A percentile compares a stretch with the other conserved stretches of the same genome.
Conservation (phyloP, 2,797 vertebrate genomes). For the Sylvilagus floridanus region DNA sequence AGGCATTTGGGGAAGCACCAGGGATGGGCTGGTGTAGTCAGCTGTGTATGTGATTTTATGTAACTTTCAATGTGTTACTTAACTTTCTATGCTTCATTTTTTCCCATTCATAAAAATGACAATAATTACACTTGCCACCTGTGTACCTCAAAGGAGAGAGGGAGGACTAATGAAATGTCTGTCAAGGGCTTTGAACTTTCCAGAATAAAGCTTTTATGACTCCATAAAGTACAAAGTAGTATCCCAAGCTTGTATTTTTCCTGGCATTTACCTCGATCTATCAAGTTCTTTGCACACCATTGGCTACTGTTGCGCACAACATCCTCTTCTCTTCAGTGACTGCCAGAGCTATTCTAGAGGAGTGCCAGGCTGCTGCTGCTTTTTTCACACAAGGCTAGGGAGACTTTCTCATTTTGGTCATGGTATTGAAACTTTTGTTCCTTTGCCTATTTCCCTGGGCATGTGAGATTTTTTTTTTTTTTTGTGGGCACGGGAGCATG, state of each 20-base stretch:
- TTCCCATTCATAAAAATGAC: slow-evolving; percentile 75
- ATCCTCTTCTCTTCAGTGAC: not conserved
- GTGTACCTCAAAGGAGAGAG: slow-evolving; percentile 69
- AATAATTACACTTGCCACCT: slow-evolving; percentile 74
- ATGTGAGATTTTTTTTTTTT: slow-evolving; percentile 55
- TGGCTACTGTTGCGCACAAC: not conserved
- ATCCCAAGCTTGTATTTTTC: slow-evolving; percentile 57
- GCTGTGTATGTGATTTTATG: not conserved
- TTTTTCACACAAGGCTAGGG: not conserved
- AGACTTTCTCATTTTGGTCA: slow-evolving; percentile 6
- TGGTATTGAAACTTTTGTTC: slow-evolving; percentile 26
- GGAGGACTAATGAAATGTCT: slow-evolving; percentile 65
- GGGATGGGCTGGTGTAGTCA: too few relatives aligned
- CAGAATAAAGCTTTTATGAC: slow-evolving; percentile 67
- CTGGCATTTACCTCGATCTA: slow-evolving; percentile 27
- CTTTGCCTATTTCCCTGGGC: not conserved
- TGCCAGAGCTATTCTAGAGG: slow-evolving; percentile 23
- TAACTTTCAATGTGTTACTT: not conserved
- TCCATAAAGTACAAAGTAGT: slow-evolving; percentile 65
- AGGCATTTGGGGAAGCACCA: not conserved
- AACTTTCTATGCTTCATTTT: slow-evolving; percentile 19
- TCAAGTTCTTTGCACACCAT: not conserved
- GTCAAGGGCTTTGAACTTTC: slow-evolving; percentile 74
- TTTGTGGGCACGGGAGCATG: slow-evolving; percentile 66
- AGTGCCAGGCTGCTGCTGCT: not conserved